Evolutionary conservation across 1,140 invertebrate genomes (phyloP).

Genomic region (Anastatus disparis): DNA sequence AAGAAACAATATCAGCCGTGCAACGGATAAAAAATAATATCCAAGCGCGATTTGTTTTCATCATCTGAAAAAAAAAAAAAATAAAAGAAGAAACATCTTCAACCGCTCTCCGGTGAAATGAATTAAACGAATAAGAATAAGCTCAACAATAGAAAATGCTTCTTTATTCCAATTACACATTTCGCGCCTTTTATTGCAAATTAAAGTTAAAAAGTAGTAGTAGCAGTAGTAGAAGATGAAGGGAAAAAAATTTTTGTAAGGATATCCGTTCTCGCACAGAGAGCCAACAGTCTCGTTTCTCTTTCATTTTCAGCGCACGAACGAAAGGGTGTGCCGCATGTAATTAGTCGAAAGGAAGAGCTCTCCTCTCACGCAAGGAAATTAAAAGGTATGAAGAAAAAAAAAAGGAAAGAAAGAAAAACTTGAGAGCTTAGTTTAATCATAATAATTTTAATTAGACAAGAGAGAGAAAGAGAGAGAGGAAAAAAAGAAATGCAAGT

Average conservation of each 20-base stretch:
- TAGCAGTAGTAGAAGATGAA: neutral
- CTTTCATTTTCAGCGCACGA: slow-evolving; percentile 26
- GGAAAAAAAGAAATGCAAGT: neutral
- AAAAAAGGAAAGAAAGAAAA: neutral
- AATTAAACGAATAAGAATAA: too few relatives aligned
- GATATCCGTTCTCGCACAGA: too few relatives aligned
- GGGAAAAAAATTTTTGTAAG: slow-evolving; percentile 5
- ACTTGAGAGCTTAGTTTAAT: slow-evolving; percentile 28
- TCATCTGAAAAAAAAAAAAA: neutral
- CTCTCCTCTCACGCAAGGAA: neutral
- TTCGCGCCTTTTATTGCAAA: slow-evolving; percentile 21
- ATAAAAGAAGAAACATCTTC: too few relatives aligned
- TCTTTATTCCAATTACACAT: slow-evolving; percentile 28
- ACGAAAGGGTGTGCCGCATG: slow-evolving; percentile 7
- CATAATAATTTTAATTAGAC: slow-evolving; percentile 39
- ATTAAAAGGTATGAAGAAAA: neutral
- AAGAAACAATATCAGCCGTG: too few relatives aligned
- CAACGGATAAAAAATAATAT: too few relatives aligned
- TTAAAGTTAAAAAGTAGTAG: too few relatives aligned
- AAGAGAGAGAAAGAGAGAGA: neutral
- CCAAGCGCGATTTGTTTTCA: slow-evolving; percentile 9
- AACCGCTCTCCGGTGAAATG: too few relatives aligned
- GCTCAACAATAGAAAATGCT: too few relatives aligned
- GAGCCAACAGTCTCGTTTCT: neutral
- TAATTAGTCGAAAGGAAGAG: neutral